Base-by-base conservation (phyloP, 2,113 vertebrate genomes). In the Sturnus vulgaris region DNA sequence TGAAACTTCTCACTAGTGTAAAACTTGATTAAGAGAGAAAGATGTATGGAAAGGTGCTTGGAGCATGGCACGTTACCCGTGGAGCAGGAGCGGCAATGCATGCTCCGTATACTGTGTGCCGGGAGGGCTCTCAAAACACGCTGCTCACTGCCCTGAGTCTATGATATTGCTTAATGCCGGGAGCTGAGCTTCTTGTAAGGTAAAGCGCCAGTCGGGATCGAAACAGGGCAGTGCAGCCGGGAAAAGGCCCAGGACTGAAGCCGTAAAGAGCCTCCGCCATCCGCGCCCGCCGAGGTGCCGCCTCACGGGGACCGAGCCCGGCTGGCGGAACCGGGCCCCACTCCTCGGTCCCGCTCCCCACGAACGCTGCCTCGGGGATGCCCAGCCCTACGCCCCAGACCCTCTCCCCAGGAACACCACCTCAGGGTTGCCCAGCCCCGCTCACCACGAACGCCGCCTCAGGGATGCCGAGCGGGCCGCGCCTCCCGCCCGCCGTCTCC, bases 361-460 rank as follows among this genome's bases (percentile, higher is more conserved):
- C 5, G 19, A 46, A 27, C 33, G 8, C 22, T 40, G 4, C 14
- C 57, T 17, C 39, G 33, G 44, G 14, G 11, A 2, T 31, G 44
- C 44, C 16, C 56, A 6, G 37, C 55, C 49, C 25, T 15, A 52
- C 15, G 16, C 49, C 35, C 18, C 20, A 1, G 2, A 20, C 18
- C 12, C 24, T 2, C 31, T 37, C 13, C 13, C 28, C 59, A 11
- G 7, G 14, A 55, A 33, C 27, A 12, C 22, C 40, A 4, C 14
- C 57, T 21, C 47, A 39, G 37, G 21, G 14, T 2, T 31, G 44
- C 52, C 13, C 46, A 6, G 31, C 46, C 65, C 12, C 35, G 23
- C 98, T 97, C 97, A 99, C 99, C 98, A 99, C 98, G 93, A 99
- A 99, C 47, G 99, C 97, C 0, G 99, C 99, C 94, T 99, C 99